phyloP scores from a whole-genome alignment of 2,888 invertebrate genomes.

The Clepsis dumicolana region DNA sequence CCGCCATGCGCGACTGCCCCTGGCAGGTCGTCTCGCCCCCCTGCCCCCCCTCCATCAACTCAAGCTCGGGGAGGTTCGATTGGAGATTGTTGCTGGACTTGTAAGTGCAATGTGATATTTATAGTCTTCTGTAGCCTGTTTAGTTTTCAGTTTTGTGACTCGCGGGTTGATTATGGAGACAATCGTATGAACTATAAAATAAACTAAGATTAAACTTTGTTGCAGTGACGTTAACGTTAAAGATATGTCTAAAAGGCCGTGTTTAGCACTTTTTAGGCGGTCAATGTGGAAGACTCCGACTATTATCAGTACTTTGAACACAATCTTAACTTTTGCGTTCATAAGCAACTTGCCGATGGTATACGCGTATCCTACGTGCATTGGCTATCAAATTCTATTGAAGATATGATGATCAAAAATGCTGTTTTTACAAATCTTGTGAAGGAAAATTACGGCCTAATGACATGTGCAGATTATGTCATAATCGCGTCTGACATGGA shows the following conservation, averaged over 20 bases:
- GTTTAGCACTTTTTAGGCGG: not conserved
- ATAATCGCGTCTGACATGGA: not conserved
- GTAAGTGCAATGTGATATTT: constrained; percentile 20
- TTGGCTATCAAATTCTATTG: too few relatives aligned
- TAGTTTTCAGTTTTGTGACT: not conserved
- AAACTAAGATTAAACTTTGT: too few relatives aligned
- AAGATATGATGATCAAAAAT: too few relatives aligned
- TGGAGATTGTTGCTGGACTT: constrained; percentile 85
- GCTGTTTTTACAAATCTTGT: too few relatives aligned
- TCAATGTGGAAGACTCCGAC: not conserved
- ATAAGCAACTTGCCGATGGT: not conserved
- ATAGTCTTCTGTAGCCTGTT: not conserved
- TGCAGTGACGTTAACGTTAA: too few relatives aligned
- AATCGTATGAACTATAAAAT: too few relatives aligned
- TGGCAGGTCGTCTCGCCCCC: constrained; percentile 92
- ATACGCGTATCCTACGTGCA: too few relatives aligned
- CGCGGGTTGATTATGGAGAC: not conserved
- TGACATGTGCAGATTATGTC: too few relatives aligned
- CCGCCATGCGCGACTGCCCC: constrained; percentile 86
- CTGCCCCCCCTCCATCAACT: constrained; percentile 94
- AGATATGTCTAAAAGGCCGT: too few relatives aligned
- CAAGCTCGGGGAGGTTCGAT: constrained; percentile 94
- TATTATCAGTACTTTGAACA: not conserved
- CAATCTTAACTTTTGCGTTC: not conserved
- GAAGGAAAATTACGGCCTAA: too few relatives aligned